Evolutionary conservation across 2,888 invertebrate genomes (phyloP).

Genomic region (Ctenicera cuprea): DNA sequence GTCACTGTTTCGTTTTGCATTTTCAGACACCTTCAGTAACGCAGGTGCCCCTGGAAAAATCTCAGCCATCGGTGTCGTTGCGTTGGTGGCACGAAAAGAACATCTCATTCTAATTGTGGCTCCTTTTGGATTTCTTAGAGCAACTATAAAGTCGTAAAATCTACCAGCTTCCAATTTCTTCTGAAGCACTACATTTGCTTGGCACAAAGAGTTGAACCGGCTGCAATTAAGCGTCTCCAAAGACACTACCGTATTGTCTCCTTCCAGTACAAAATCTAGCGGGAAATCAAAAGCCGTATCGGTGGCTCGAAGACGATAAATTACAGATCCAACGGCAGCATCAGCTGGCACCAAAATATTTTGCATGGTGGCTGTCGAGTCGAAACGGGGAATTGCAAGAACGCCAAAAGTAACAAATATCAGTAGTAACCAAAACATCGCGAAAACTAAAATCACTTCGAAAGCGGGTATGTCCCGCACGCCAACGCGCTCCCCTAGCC

Average conservation of each 20-base stretch:
- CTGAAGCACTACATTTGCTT: conserved; percentile 89
- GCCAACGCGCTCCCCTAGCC: conserved; percentile 30
- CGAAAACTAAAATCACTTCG: conserved; percentile 5
- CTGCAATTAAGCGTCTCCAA: conserved; percentile 90
- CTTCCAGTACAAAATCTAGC: conserved; percentile 85
- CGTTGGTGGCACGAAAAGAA: conserved; percentile 81
- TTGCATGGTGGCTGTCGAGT: conserved; percentile 88
- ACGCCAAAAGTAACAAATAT: conserved; percentile 50
- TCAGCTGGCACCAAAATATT: conserved; percentile 89
- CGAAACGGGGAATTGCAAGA: conserved; percentile 84
- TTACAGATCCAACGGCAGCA: conserved; percentile 87
- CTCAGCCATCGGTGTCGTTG: conserved; percentile 87
- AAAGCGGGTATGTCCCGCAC: conserved; percentile 26
- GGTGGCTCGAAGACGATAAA: conserved; percentile 91
- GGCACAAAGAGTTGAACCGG: conserved; percentile 90
- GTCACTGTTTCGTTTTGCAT: conserved; percentile 80
- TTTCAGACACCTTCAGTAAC: conserved; percentile 69
- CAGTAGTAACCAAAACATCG: conserved; percentile 63
- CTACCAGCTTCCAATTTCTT: conserved; percentile 87
- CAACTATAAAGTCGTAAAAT: conserved; percentile 86
- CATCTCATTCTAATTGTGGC: conserved; percentile 62
- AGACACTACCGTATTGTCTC: conserved; percentile 85
- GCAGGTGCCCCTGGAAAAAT: conserved; percentile 85
- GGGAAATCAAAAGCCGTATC: conserved; percentile 94
- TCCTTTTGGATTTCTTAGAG: conserved; percentile 82